Evolutionary conservation across 2,888 invertebrate genomes (phyloP), one percentile per base, ranked within the genome.

Genomic region (Prenolepis imparis): DNA sequence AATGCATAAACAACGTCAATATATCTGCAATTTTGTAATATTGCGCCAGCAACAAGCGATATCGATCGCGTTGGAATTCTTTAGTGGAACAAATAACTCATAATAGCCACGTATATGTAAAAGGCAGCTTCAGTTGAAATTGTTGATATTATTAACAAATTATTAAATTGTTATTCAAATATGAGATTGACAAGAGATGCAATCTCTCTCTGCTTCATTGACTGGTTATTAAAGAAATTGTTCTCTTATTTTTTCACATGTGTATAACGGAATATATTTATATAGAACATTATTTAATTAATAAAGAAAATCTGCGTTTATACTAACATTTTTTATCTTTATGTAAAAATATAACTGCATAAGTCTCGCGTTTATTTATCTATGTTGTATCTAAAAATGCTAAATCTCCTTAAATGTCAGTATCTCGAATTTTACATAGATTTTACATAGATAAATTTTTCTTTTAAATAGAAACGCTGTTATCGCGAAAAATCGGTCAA

Each of bases 61-160:
- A 74, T 48, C 24, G 36, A 63, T 72, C 24, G 48, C n/a, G 15
- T 63, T 6, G 36, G 21, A 32, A 64, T 64, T 64, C 3, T 64
- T 64, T 32, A 44, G 9, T 18, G 21, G 11, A 15, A 32, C 36
- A 64, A 74, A 64, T 32, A 48, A 48, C 32, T 36, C 24, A 48
- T 55, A 55, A 41, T 39, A 1, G 41, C 41, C 18, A 21, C 15
- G 52, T 55, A 15, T 5, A 55, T 18, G 39, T 39, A 77, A 57
- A 68, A 39, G 12, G 3, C 12, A 52, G 11, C 6, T 55, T 55
- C 11, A 28, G 67, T 24, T 75, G 52, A 8, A 36, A 4, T 66
- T 52, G 24, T 75, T 75, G 64, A 64, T 18, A 3, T 36, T 24
- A 64, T 75, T 11, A 52, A 48, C 18, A 9, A 48, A 64, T 73